These are phyloP conservation scores for Sarcophilus harrisii DNA, from an alignment of 2,797 vertebrate genomes.

Conservation along the genomic window DNA sequence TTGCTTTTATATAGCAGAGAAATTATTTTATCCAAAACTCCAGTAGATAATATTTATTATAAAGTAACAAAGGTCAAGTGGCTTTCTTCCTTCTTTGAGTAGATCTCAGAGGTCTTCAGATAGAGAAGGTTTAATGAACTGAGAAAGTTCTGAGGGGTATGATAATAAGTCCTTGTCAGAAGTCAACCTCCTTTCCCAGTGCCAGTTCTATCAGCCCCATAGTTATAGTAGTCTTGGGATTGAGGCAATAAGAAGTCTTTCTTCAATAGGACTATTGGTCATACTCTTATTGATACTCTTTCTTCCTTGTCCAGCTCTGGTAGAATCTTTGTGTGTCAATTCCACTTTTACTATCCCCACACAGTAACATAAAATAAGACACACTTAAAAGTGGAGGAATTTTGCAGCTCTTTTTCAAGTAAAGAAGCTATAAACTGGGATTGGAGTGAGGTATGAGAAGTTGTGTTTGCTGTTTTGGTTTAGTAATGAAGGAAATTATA, in stretches of 20 bases:
- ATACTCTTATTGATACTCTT: too few species aligned
- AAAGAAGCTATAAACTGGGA: neutral
- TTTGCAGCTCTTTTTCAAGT: neutral
- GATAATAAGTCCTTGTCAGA: neutral
- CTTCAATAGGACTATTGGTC: too few species aligned
- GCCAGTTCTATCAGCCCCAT: neutral
- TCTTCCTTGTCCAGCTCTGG: too few species aligned
- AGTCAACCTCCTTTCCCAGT: neutral
- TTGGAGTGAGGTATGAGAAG: too few species aligned
- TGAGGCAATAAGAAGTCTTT: too few species aligned
- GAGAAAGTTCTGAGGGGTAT: neutral
- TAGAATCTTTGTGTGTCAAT: neutral
- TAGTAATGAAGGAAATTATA: neutral
- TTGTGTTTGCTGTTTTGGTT: neutral
- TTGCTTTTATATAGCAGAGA: neutral
- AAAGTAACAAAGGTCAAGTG: neutral
- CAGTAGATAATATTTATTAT: neutral
- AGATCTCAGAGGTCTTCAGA: neutral
- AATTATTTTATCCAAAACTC: conserved; percentile 41
- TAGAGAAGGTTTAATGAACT: neutral
- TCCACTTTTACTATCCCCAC: neutral
- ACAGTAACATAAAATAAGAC: neutral
- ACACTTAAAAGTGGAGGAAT: neutral
- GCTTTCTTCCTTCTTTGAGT: neutral
- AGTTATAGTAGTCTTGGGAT: neutral